Evolutionary conservation across 2,113 vertebrate genomes (phyloP).

Genomic region (Hippocampus zosterae): DNA sequence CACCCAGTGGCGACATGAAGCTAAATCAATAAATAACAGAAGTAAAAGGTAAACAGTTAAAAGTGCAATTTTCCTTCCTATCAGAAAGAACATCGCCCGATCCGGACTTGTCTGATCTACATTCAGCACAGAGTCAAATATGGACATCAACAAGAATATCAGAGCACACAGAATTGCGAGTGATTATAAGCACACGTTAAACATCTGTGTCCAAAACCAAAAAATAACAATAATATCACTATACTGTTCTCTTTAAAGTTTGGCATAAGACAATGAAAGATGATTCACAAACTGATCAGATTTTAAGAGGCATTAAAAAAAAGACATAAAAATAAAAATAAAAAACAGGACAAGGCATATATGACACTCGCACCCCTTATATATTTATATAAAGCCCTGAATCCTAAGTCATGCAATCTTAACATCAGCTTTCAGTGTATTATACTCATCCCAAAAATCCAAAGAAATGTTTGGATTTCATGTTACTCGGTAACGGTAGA

Average conservation of each 20-base stretch:
- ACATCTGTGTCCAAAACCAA: background rate
- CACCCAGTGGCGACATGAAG: conserved; percentile 51
- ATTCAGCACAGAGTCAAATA: background rate
- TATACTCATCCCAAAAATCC: conserved; percentile 2
- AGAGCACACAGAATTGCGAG: background rate
- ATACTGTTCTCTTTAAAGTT: background rate
- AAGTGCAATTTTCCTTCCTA: conserved; percentile 36
- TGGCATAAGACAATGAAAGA: background rate
- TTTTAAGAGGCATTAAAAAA: background rate
- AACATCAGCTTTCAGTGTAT: conserved; percentile 3
- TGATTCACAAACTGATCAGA: background rate
- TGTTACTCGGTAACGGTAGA: background rate
- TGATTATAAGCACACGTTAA: background rate
- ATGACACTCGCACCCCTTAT: background rate
- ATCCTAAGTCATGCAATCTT: conserved; percentile 4
- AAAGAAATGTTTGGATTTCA: background rate
- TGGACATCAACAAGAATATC: conserved; percentile 1
- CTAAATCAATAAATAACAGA: conserved; percentile 46
- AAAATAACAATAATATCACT: background rate
- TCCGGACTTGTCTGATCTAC: conserved; percentile 2
- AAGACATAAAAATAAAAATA: too few species aligned
- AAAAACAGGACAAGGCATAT: background rate
- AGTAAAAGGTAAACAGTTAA: conserved; percentile 18
- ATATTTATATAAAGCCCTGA: conserved; percentile 9
- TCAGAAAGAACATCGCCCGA: background rate